Percentiles rank a stretch among this genome's conserved stretches.
phyloP scores from a whole-genome alignment of 1,140 invertebrate genomes.

The Globodera rostochiensis region DNA sequence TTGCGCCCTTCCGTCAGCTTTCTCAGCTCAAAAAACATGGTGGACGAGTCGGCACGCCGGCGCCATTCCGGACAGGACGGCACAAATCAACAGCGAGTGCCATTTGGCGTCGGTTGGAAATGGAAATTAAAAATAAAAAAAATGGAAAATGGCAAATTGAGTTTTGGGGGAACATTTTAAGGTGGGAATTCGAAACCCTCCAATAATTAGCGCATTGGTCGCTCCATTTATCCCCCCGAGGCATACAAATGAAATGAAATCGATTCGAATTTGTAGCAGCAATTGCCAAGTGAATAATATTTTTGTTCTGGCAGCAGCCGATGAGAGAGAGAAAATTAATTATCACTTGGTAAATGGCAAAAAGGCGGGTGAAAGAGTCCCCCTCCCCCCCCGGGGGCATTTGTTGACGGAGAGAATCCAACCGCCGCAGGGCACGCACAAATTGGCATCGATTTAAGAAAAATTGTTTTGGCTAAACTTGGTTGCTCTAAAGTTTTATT shows the following conservation, averaged over 20 bases:
- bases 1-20: constrained; percentile 12
- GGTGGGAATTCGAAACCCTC: background rate
- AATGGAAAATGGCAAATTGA: too few species aligned
- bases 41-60: constrained; percentile 2
- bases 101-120: background rate
- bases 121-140: too few species aligned
- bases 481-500: too few species aligned
- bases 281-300: background rate
- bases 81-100: background rate
- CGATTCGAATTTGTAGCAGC: background rate
- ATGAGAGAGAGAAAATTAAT: background rate
- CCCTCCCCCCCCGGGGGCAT: background rate
- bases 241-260: background rate
- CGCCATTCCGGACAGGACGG: constrained; percentile 10
- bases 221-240: background rate
- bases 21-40: background rate
- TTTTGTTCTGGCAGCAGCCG: background rate
- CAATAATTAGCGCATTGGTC: background rate
- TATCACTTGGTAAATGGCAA: background rate
- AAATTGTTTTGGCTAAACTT: too few species aligned
- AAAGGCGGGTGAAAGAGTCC: background rate
- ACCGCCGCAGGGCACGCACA: background rate
- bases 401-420: background rate
- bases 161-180: too few species aligned
- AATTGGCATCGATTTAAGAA: background rate